These are phyloP conservation scores for Dryobotodes eremita DNA, from an alignment of 2,888 invertebrate species.

Conservation along the genomic window DNA sequence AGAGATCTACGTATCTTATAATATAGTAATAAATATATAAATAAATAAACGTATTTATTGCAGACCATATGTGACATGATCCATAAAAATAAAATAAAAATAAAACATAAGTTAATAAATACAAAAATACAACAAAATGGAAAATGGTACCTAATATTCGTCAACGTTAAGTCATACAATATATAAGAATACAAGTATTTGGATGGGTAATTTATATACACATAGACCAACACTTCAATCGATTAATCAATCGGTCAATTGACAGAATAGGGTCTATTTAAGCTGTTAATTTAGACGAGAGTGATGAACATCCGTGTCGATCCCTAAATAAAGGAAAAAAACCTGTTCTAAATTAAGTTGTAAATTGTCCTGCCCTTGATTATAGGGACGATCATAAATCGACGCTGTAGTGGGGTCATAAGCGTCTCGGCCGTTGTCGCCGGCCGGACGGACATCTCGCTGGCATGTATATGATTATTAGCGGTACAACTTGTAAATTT, in stretches of 20 bases:
- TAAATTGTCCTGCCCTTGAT: conserved; percentile 84
- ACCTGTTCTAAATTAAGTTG: conserved; percentile 86
- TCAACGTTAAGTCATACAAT: neutral
- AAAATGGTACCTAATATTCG: neutral
- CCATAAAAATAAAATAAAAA: too few relatives aligned
- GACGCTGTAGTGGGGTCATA: conserved; percentile 84
- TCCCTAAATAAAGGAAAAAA: conserved; percentile 63
- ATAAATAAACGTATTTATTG: too few relatives aligned
- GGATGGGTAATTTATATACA: conserved; percentile 57
- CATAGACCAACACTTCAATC: conserved; percentile 20
- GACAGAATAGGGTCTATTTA: conserved; percentile 41
- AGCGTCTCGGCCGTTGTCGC: conserved; percentile 79
- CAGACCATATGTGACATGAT: too few relatives aligned
- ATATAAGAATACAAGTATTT: neutral
- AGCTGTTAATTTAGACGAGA: conserved; percentile 28
- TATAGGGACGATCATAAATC: conserved; percentile 86
- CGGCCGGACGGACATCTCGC: conserved; percentile 76
- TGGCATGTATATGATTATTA: conserved; percentile 88
- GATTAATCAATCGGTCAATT: conserved; percentile 42
- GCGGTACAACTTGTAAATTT: conserved; percentile 84
- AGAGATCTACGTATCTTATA: neutral
- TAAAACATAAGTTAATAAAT: too few relatives aligned
- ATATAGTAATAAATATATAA: too few relatives aligned
- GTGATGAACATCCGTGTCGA: conserved; percentile 55
- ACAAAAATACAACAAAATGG: too few relatives aligned